Base-by-base conservation (phyloP, 2,888 invertebrate genomes). In the Oxycera nigricornis region DNA sequence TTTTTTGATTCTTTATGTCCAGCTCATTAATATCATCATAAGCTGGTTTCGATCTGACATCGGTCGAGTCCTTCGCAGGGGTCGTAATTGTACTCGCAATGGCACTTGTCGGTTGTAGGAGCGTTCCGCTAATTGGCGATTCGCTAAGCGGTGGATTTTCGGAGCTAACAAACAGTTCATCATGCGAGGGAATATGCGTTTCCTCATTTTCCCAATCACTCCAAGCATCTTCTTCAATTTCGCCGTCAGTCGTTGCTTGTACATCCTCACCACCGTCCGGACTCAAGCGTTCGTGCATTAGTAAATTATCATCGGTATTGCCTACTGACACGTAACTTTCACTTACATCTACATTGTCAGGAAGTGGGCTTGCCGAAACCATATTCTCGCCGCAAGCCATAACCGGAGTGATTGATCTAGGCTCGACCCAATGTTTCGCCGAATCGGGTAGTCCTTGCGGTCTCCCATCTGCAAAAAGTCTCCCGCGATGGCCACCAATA, bases 221-320 rank as follows among this genome's bases (percentile, higher is more conserved):
- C 94, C 94, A 94, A 50, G 89, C 89, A 74, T 90, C 91, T 80
- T 92, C 90, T 79, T 91, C 91, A 74, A 89, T 89, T 30, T 85
- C 83, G 2, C 81, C 3, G 68, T 82, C 79, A 79, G 81, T 78
- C 78, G 80, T 81, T 74, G 81, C 75, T 68, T 82, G 85, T 77
- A 90, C 87, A 77, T 91, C 92, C 85, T 94, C 94, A 3, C 94
- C 94, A 2, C 94, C 94, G 79, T 94, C 94, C 0, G 94, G 94
- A 35, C 94, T 91, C 11, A 92, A 91, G 75, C 94, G 88, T 84
- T 93, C 91, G 28, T 92, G 91, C 80, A 94, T 85, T 65, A 86
- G 83, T 76, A 87, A 22, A 70, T 73, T 73, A 41, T 72, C 62
- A 41, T 72, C 62, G 7, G 50, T 50, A 26, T 17, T 35, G 1